phyloP scores from a whole-genome alignment of 2,888 invertebrate genomes.

The Drosophila barbarae region DNA sequence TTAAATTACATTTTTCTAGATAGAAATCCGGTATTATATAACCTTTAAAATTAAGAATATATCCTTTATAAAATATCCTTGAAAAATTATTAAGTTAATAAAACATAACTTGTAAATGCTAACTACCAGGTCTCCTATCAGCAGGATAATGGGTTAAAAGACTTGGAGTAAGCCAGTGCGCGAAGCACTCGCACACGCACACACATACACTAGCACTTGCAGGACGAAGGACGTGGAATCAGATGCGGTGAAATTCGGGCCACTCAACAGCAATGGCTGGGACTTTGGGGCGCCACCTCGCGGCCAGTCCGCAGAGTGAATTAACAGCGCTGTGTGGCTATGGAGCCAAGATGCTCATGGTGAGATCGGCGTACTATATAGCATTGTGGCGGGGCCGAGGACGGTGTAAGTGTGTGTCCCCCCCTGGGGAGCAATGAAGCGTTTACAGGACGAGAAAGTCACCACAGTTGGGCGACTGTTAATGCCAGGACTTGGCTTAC shows the following conservation, averaged over 20 bases:
- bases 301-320: conserved; percentile 76
- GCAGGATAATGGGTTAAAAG: conserved; percentile 29
- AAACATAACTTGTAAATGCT: not conserved
- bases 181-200: conserved; percentile 34
- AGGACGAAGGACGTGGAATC: conserved; percentile 34
- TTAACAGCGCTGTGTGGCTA: conserved; percentile 62
- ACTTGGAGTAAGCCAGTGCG: conserved; percentile 63
- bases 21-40: not conserved
- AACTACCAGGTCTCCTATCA: too few species aligned
- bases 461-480: conserved; percentile 63
- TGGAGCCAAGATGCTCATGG: conserved; percentile 52
- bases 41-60: not conserved
- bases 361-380: conserved; percentile 47
- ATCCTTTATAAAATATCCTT: not conserved
- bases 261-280: conserved; percentile 53
- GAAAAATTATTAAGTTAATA: not conserved
- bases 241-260: conserved; percentile 57
- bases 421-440: conserved; percentile 48
- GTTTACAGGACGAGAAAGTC: conserved; percentile 62
- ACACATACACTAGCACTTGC: conserved; percentile 8
- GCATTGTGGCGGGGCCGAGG: conserved; percentile 5
- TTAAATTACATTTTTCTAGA: too few species aligned
- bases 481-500: conserved; percentile 45
- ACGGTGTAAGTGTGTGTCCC: not conserved
- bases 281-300: conserved; percentile 76